Conservation (phyloP, 1,140 invertebrate species). For the Thaumatotibia leucotreta region DNA sequence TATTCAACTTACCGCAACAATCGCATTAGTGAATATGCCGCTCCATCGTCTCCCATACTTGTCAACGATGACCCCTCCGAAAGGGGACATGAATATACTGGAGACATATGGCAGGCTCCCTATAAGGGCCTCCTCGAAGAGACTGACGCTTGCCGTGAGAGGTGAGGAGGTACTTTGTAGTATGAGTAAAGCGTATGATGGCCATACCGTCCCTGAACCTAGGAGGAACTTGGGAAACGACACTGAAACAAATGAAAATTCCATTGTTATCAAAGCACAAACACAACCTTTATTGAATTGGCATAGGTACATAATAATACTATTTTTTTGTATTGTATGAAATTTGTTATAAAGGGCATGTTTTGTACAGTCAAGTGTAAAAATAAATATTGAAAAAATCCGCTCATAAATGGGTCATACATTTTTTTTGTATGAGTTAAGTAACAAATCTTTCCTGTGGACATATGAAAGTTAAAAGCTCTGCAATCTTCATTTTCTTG, state of each 20-base stretch:
- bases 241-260: neutral
- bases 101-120: neutral
- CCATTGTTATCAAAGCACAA: neutral
- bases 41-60: neutral
- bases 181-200: neutral
- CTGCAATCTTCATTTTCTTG: too few relatives aligned
- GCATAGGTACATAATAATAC: too few relatives aligned
- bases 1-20: conserved; percentile 1
- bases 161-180: neutral
- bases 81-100: neutral
- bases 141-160: neutral
- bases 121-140: neutral
- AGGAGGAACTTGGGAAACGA: neutral
- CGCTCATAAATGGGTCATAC: too few relatives aligned
- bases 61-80: neutral
- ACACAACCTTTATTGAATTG: too few relatives aligned
- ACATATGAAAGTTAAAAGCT: too few relatives aligned
- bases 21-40: neutral
- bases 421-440: too few relatives aligned
- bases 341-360: too few relatives aligned
- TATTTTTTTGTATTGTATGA: too few relatives aligned
- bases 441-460: too few relatives aligned
- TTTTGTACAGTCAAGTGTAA: too few relatives aligned
- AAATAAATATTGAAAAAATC: too few relatives aligned
- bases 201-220: neutral